A percentile compares a stretch with the other conserved stretches of the same genome.
Conservation (phyloP, 2,797 vertebrate species). For the Pantherophis alleghaniensis region DNA sequence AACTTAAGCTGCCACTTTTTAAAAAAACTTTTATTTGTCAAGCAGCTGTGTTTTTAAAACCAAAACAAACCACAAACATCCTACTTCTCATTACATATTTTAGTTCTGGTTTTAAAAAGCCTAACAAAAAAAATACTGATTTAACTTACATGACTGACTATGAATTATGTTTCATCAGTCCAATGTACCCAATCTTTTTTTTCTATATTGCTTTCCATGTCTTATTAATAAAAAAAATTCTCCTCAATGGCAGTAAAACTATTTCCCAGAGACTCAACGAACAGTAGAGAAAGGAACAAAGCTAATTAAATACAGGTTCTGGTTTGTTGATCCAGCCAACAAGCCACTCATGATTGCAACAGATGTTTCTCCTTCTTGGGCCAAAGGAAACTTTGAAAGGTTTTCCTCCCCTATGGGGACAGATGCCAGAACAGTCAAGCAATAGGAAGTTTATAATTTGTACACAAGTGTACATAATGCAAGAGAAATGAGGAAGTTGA, state of each 20-base stretch:
- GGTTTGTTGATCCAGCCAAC: constrained; percentile 22
- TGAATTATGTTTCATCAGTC: background rate
- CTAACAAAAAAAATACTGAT: constrained; percentile 37
- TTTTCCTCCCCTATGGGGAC: constrained; percentile 66
- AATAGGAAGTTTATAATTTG: constrained; percentile 68
- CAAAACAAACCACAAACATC: background rate
- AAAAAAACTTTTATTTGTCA: constrained; percentile 36
- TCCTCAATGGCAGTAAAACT: background rate
- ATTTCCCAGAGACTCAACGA: constrained; percentile 39
- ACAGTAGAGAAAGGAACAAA: constrained; percentile 47
- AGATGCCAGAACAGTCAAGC: constrained; percentile 69
- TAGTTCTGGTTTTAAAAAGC: constrained; percentile 28
- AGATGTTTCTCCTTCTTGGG: constrained; percentile 73
- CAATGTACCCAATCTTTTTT: constrained; percentile 13
- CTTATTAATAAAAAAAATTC: constrained; percentile 12
- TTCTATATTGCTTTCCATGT: background rate
- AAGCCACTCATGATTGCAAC: constrained; percentile 53
- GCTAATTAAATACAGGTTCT: constrained; percentile 43
- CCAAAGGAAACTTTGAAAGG: constrained; percentile 65
- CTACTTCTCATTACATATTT: background rate
- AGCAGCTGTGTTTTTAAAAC: constrained; percentile 60
- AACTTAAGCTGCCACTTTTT: constrained; percentile 18
- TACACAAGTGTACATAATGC: constrained; percentile 63
- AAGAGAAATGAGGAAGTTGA: constrained; percentile 62
- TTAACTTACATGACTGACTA: constrained; percentile 38